A percentile compares a stretch with the other conserved stretches of the same genome.
Evolutionary conservation across 2,113 vertebrate species (phyloP).

Genomic region (Athene cunicularia): DNA sequence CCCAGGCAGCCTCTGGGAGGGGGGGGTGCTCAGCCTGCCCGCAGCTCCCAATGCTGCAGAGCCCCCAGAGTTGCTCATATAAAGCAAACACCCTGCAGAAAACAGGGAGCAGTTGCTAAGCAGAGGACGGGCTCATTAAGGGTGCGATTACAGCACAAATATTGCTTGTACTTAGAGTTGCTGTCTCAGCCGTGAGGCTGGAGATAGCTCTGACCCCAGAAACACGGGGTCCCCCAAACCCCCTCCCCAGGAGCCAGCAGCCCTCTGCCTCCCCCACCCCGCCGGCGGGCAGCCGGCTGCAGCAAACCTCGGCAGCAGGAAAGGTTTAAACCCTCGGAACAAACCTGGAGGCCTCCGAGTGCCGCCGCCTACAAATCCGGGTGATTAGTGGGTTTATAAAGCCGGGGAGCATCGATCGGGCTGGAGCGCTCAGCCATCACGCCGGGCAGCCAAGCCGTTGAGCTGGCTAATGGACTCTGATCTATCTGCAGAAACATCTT

Average conservation of each 20-base stretch:
- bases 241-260: too few species aligned
- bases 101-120: neutral
- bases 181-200: neutral
- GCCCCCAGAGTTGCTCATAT: neutral
- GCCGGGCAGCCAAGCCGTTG: neutral
- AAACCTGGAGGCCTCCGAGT: neutral
- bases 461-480: neutral
- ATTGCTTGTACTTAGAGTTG: neutral
- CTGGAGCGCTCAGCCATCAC: neutral
- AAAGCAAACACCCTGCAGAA: neutral
- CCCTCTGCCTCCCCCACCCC: neutral
- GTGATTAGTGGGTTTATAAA: slow-evolving; percentile 11
- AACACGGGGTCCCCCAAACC: accelerated
- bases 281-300: neutral
- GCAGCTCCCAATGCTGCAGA: neutral
- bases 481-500: neutral
- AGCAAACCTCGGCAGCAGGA: neutral
- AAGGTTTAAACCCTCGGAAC: neutral
- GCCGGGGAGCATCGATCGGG: neutral
- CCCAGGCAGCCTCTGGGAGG: neutral
- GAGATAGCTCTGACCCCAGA: neutral
- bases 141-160: neutral
- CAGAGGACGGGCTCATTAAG: neutral
- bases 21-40: neutral
- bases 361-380: neutral